A percentile compares a stretch with the other conserved stretches of the same genome.
Evolutionary conservation across 2,888 invertebrate genomes (phyloP).

Genomic region (Chaitophorus viminalis): DNA sequence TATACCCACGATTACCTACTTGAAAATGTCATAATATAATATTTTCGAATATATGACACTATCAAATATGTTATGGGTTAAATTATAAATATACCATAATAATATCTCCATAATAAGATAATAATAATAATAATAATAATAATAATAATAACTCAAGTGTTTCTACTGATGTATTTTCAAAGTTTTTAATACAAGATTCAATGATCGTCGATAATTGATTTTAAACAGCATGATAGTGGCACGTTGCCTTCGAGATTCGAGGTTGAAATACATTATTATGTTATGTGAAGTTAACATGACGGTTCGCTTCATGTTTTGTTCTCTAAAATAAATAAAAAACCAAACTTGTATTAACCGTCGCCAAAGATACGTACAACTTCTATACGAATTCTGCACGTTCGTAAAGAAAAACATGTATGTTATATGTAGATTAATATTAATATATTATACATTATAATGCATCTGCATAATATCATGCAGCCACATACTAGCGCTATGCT

Average conservation of each 20-base stretch:
- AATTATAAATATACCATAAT: too few relatives aligned
- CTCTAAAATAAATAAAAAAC: neutral
- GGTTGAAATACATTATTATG: conserved; percentile 15
- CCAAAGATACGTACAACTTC: neutral
- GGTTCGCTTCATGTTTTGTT: neutral
- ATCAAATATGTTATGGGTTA: neutral
- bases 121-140: neutral
- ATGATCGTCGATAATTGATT: conserved; percentile 9
- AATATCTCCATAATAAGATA: neutral
- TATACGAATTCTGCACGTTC: neutral
- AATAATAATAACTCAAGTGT: neutral
- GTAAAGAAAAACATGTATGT: too few relatives aligned
- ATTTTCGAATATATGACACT: neutral
- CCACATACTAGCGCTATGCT: too few relatives aligned
- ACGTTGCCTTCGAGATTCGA: neutral
- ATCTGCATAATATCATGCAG: too few relatives aligned
- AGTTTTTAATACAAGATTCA: neutral
- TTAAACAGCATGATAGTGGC: conserved; percentile 10
- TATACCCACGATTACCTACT: too few relatives aligned
- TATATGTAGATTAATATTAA: too few relatives aligned
- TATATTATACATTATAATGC: too few relatives aligned
- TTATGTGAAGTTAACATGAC: neutral
- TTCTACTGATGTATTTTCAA: neutral
- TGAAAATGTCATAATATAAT: neutral
- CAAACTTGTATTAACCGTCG: neutral